Base-by-base conservation (phyloP, 2,113 vertebrate species). In the Vanacampus margaritifer region DNA sequence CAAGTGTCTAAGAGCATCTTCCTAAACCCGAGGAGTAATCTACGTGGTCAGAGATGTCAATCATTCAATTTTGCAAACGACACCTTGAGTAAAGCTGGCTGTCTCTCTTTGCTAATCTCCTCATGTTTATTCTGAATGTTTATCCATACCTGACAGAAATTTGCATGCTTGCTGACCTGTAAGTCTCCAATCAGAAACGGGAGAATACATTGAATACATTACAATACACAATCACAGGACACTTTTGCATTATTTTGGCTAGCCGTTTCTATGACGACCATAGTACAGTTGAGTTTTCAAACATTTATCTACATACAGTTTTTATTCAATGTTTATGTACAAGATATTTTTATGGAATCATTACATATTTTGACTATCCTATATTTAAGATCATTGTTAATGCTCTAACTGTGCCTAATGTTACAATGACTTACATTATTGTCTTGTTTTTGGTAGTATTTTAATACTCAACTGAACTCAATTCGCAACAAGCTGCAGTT, bases 61-160 rank as follows among this genome's bases (percentile, higher is more conserved):
- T 50, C 46, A 50, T 50, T 50, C 21, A 10, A 3, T 50, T 84
- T 76, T 71, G 57, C 69, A 69, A 82, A 84, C 79, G 17, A 79
- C 80, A 65, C 71, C 66, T 69, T 61, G 58, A 59, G 50, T 71
- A 79, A 82, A 85, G 72, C 79, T 84, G 81, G 81, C 71, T 64
- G 65, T 75, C 74, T 72, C 46, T 48, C 23, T 54, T 54, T 24
- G 6, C 51, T 87, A 85, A 89, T 86, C 82, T 83, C 53, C 69
- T 89, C 68, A 71, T 75, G 63, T 82, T 78, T 84, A 89, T 88
- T 76, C 82, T 3, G 82, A 86, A 83, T 86, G 74, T 83, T 84
- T 86, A 73, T 80, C 68, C 73, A 77, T 71, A 65, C 77, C 74
- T 82, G 75, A 73, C 75, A 51, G 64, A 75, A 62, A 80, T 80